phyloP scores from a whole-genome alignment of 2,888 invertebrate genomes.

The Agapostemon virescens region DNA sequence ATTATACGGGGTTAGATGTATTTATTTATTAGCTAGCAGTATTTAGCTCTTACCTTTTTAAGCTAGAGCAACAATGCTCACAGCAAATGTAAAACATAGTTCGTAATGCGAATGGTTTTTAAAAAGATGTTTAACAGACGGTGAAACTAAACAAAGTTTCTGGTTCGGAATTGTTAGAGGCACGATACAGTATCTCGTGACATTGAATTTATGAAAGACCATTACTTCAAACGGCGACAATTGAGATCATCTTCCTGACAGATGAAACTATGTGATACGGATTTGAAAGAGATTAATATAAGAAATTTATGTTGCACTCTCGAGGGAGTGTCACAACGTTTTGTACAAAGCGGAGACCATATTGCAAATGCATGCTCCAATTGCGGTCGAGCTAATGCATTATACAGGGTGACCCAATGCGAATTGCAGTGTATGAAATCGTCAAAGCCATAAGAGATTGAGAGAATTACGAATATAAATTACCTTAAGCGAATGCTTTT shows the following conservation, averaged over 20 bases:
- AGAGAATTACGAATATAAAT: not conserved
- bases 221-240: not conserved
- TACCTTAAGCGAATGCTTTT: not conserved
- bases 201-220: not conserved
- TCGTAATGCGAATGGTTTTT: not conserved
- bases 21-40: no score
- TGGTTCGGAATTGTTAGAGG: not conserved
- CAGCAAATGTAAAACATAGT: no score
- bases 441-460: not conserved
- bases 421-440: not conserved
- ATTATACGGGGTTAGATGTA: no score
- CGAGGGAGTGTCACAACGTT: not conserved
- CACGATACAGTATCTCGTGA: not conserved
- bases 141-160: not conserved
- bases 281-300: conserved; percentile 9
- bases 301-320: conserved; percentile 13
- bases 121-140: not conserved
- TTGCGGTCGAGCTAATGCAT: conserved; percentile 14
- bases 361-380: conserved; percentile 18
- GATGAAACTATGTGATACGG: not conserved
- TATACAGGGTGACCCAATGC: conserved; percentile 9
- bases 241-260: not conserved
- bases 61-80: no score
- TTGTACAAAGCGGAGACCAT: not conserved
- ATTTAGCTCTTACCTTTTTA: no score